Evolutionary conservation across 2,797 vertebrate genomes (phyloP).

Genomic region (Thalassophryne amazonica): DNA sequence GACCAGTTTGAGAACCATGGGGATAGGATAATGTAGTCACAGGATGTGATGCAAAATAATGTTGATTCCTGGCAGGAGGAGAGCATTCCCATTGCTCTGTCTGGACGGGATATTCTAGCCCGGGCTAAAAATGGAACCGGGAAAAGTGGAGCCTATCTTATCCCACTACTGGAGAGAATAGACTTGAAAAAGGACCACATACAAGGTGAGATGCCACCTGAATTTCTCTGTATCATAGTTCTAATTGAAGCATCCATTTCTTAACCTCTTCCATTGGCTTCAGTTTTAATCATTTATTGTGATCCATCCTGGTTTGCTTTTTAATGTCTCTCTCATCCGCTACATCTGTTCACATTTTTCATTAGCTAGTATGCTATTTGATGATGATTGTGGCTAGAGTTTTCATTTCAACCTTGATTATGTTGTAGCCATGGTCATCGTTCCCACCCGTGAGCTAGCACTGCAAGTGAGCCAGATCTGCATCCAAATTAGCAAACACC

Average conservation of each 20-base stretch:
- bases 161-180: constrained; percentile 83
- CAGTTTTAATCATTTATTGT: too few species aligned
- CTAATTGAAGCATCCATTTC: too few species aligned
- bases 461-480: constrained; percentile 84
- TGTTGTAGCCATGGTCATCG: constrained; percentile 76
- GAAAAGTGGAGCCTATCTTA: constrained; percentile 84
- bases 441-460: constrained; percentile 82
- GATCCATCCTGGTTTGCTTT: too few species aligned
- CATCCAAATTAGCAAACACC: constrained; percentile 83
- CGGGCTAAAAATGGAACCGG: constrained; percentile 84
- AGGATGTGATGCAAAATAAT: neutral
- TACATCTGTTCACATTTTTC: too few species aligned
- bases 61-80: constrained; percentile 71
- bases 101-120: constrained; percentile 82
- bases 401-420: too few species aligned
- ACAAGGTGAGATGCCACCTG: constrained; percentile 69
- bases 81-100: constrained; percentile 84
- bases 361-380: too few species aligned
- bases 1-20: too few species aligned
- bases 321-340: too few species aligned
- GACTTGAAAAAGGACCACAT: constrained; percentile 83
- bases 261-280: too few species aligned
- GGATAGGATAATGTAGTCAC: neutral
- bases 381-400: too few species aligned
- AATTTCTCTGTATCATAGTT: neutral